Base-by-base conservation (phyloP, 2,888 invertebrate genomes). In the Proisotoma minuta region DNA sequence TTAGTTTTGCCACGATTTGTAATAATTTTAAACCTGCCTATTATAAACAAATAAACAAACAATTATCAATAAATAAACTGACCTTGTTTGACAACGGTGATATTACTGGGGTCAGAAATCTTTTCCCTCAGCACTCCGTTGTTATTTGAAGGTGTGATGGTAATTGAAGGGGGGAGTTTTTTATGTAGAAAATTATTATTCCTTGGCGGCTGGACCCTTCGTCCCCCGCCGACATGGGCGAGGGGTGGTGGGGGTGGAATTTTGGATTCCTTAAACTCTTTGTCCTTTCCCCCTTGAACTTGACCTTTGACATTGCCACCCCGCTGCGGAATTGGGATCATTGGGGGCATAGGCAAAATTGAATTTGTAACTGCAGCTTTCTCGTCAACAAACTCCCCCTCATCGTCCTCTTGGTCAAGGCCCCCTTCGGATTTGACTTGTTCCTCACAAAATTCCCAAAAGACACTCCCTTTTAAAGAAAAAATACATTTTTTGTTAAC, bases 371-470 rank as follows among this genome's bases (percentile, higher is more conserved):
- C n/a, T n/a, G n/a, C n/a, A n/a, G n/a, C n/a, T 15, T 15, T 5
- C 8, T 18, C 52, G 28, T 39, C 39, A 10, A 29, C 8, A 3
- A 52, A 28, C 5, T 50, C 52, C 3, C 28, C 52, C 52, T 5
- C 29, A 3, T 52, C 52, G 4, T 39, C 54, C 15, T 18, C 43
- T 15, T 4, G 4, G 5, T 4, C 10, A 12, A 4, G 5, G 20
- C 18, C 43, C 15, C 43, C 43, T 43, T 4, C 53, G 3, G 3
- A 20, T 20, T 43, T 28, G 8, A 56, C 56, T 26, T 56, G 43
- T n/a, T 56, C 47, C 52, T 62, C 62, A 24, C 62, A 62, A 65
- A 69, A 69, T 8, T 56, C 60, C 69, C 66, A 69, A 43, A 69
- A 69, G 27, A 63, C 62, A 26, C 61, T 61, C 40, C 69, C 69